A percentile compares a stretch with the other conserved stretches of the same genome.
Evolutionary conservation across 2,888 invertebrate genomes (phyloP).

Genomic region (Hirtodrosophila duncani): DNA sequence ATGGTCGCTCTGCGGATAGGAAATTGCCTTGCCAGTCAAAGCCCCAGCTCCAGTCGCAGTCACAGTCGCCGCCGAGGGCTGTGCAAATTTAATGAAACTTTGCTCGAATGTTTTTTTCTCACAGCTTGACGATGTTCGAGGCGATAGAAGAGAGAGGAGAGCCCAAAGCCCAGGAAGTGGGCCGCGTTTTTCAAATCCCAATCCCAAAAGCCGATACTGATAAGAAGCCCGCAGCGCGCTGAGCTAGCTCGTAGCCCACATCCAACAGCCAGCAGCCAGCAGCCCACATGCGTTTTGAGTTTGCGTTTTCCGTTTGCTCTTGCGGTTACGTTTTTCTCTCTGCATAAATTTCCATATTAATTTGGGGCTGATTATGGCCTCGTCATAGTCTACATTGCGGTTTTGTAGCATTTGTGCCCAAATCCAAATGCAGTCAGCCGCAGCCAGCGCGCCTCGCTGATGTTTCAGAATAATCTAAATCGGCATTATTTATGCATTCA

Average conservation of each 20-base stretch:
- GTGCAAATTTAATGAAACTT: conserved; percentile 65
- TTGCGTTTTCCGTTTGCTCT: conserved; percentile 23
- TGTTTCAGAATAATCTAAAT: conserved; percentile 63
- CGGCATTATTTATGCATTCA: conserved; percentile 62
- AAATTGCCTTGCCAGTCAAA: conserved; percentile 67
- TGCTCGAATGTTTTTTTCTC: conserved; percentile 61
- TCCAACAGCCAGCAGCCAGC: neutral
- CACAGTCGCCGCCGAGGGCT: no score
- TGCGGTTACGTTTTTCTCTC: conserved; percentile 53
- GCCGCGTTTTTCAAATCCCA: conserved; percentile 52
- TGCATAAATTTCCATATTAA: conserved; percentile 68
- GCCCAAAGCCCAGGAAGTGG: conserved; percentile 49
- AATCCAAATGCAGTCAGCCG: conserved; percentile 7
- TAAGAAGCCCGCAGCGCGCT: conserved; percentile 46
- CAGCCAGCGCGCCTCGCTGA: conserved; percentile 19
- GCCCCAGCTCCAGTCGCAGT: no score
- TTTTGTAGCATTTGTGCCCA: conserved; percentile 27
- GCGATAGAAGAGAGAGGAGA: neutral
- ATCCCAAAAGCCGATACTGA: no score
- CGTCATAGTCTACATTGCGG: conserved; percentile 36
- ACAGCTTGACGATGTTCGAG: conserved; percentile 37
- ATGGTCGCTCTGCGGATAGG: conserved; percentile 59
- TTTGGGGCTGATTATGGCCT: conserved; percentile 66
- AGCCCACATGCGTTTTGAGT: conserved; percentile 25
- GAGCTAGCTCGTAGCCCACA: no score